Percentiles rank a stretch among this genome's conserved stretches.
Evolutionary conservation across 2,797 vertebrate species (phyloP).

Genomic region (Ctenosaura bakeri): DNA sequence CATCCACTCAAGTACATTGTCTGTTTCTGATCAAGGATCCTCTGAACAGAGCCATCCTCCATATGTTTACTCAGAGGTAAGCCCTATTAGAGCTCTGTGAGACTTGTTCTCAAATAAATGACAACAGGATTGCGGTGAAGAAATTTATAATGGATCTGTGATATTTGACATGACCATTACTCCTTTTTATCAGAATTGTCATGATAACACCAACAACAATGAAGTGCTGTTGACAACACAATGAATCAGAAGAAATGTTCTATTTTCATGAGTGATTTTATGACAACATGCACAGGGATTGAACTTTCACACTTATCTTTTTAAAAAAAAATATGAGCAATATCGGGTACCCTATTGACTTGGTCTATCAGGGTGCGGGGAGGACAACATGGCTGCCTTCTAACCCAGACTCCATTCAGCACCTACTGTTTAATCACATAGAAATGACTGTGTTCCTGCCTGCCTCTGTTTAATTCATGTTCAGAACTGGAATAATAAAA

Average conservation of each 20-base stretch:
- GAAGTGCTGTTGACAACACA: constrained; percentile 5
- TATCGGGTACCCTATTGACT: not conserved
- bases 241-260: not conserved
- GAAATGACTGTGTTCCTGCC: not conserved
- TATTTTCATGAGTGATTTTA: constrained; percentile 5
- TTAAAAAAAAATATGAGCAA: not conserved
- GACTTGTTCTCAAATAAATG: not conserved
- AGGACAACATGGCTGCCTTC: not conserved
- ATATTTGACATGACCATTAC: not conserved
- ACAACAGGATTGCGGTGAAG: not conserved
- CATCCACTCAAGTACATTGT: too few relatives aligned
- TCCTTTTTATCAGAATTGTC: constrained; percentile 12
- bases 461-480: not conserved
- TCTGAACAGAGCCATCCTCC: not conserved
- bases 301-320: not conserved
- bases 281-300: not conserved
- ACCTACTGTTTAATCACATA: not conserved
- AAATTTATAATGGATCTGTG: not conserved
- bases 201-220: not conserved
- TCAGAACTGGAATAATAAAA: constrained; percentile 2
- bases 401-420: not conserved
- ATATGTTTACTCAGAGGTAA: not conserved
- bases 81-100: not conserved
- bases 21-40: too few relatives aligned
- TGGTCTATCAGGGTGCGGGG: not conserved